Evolutionary conservation across 2,113 vertebrate genomes (phyloP).

Genomic region (Rynchops niger): DNA sequence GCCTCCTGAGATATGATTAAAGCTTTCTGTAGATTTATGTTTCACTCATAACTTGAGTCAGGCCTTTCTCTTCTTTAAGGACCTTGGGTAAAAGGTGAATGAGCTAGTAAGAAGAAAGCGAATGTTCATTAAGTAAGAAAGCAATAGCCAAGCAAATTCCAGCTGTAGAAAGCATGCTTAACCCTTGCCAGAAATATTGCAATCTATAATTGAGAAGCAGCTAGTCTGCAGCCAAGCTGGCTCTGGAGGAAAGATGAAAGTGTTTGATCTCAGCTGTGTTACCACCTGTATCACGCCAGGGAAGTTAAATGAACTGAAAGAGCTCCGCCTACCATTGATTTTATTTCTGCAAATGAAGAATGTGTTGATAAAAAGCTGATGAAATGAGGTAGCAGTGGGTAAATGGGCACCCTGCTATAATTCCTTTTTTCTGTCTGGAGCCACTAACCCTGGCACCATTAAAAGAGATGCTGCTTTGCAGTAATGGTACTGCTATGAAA

Average conservation of each 20-base stretch:
- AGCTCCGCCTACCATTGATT: constrained; percentile 37
- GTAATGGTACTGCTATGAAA: constrained; percentile 32
- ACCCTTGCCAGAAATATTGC: constrained; percentile 34
- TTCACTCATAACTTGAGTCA: background rate
- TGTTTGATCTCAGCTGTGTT: constrained; percentile 62
- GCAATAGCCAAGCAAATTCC: background rate
- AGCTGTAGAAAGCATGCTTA: background rate
- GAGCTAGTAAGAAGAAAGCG: background rate
- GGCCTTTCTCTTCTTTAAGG: background rate
- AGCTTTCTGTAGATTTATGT: background rate
- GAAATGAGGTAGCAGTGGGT: constrained; percentile 55
- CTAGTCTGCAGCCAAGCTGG: constrained; percentile 44
- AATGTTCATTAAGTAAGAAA: background rate
- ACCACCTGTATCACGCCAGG: constrained; percentile 47
- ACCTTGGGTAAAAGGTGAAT: background rate
- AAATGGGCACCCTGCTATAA: constrained; percentile 42
- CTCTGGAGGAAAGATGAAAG: constrained; percentile 30
- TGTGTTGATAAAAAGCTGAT: constrained; percentile 42
- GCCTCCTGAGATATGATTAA: background rate
- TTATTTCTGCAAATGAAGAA: constrained; percentile 51
- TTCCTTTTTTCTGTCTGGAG: background rate
- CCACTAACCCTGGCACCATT: constrained; percentile 9
- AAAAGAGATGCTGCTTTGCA: constrained; percentile 2
- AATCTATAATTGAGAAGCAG: constrained; percentile 25
- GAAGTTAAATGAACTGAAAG: constrained; percentile 46